Evolutionary conservation across 2,113 vertebrate species (phyloP), one percentile per base, ranked within the genome.

Genomic region (Solea senegalensis): DNA sequence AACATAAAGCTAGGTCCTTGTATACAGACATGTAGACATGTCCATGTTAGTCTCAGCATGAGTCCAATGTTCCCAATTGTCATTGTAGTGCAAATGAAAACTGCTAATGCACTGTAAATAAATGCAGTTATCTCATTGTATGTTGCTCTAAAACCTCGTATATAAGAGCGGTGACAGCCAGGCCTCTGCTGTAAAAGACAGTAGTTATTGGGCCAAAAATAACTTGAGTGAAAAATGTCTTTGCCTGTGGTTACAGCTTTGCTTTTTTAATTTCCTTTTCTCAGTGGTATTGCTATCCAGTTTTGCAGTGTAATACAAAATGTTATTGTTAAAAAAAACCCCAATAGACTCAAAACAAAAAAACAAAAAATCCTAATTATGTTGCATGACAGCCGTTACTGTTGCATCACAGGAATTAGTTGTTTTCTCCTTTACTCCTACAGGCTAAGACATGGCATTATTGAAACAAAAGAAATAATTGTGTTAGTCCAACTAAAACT

Each of bases 361-460:
- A 63, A 34, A 21, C 58, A 68, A 82, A 78, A 28, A 56, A 68
- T 76, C 53, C 26, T 50, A 57, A 50, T 56, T 44, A 45, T 45
- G 15, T 7, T 67, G 69, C 45, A 44, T 72, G 67, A 65, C 69
- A 14, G 64, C 15, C 55, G 75, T 54, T 53, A 61, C 40, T 51
- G 28, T n/a, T 3, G 39, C 34, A 76, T 69, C 61, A 50, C 57
- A 64, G 63, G 40, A 81, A 74, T 55, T n/a, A 65, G 15, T 66
- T 52, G 16, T 52, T 78, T 68, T 69, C 21, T 21, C 21, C 21
- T 21, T 21, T 21, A n/a, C 21, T 21, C 21, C 21, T 21, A 1
- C 21, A 34, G 34, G 5, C 34, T 34, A 34, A 4, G 34, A 34
- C 34, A 34, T 4, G 34, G 2, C 34, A 34, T 34, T 34, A 34